Conservation (phyloP, 2,113 vertebrate species). For the Petromus typicus region DNA sequence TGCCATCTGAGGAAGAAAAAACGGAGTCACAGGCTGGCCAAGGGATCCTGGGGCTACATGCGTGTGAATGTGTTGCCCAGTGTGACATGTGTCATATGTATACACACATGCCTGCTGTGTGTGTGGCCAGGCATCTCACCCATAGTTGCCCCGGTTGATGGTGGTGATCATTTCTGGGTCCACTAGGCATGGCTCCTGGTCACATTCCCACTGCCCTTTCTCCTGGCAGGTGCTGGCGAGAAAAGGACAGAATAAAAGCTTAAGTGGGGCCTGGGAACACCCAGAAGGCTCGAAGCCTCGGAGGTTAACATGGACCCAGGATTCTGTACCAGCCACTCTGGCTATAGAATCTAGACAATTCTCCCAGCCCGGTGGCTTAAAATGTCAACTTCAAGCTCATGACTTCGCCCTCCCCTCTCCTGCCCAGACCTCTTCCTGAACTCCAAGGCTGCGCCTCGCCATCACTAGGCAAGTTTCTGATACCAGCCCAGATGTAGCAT, state of each 20-base stretch:
- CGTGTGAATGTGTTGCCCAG: too few relatives aligned
- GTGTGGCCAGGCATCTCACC: constrained; percentile 85
- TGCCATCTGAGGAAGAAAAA: constrained; percentile 89
- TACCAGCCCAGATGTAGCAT: neutral
- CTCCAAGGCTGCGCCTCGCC: neutral
- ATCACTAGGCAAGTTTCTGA: too few relatives aligned
- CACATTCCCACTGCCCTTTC: constrained; percentile 92
- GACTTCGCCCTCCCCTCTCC: rapidly evolving
- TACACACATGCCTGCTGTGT: rapidly evolving
- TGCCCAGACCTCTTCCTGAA: neutral
- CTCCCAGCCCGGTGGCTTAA: neutral
- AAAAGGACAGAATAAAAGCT: neutral
- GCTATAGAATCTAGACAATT: neutral
- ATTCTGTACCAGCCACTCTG: neutral
- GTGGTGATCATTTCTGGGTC: constrained; percentile 91
- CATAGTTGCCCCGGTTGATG: constrained; percentile 92
- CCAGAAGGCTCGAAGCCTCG: neutral
- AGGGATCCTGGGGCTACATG: neutral
- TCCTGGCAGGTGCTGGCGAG: constrained; percentile 91
- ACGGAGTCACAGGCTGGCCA: neutral
- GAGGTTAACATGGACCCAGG: neutral
- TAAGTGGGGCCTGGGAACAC: neutral
- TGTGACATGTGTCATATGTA: rapidly evolving
- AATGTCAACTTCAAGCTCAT: neutral
- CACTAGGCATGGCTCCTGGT: constrained; percentile 93